phyloP scores from a whole-genome alignment of 1,140 invertebrate genomes.

The Drosophila teissieri region DNA sequence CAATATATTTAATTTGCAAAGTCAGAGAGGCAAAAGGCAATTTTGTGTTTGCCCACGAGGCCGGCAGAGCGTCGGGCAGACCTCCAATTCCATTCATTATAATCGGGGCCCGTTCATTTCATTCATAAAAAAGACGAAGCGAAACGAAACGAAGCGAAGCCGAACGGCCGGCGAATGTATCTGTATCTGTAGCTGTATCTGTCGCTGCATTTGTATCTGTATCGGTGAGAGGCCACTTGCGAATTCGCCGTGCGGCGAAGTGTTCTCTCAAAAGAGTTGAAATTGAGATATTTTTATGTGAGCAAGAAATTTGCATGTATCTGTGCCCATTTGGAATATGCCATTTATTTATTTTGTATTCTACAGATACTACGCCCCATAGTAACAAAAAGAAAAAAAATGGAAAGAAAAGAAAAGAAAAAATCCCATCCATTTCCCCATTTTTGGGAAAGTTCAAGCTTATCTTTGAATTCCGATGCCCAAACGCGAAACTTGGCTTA shows the following conservation, averaged over 20 bases:
- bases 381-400: slow-evolving; percentile 22
- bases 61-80: slow-evolving; percentile 41
- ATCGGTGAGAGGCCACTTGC: not conserved
- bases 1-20: slow-evolving; percentile 57
- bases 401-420: not conserved
- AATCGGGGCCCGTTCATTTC: slow-evolving; percentile 63
- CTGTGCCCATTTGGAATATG: slow-evolving; percentile 43
- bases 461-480: slow-evolving; percentile 30
- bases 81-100: slow-evolving; percentile 75
- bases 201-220: not conserved
- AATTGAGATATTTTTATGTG: slow-evolving; percentile 39
- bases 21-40: slow-evolving; percentile 22
- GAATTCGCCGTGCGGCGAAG: slow-evolving; percentile 41
- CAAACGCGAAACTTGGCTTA: slow-evolving; percentile 53
- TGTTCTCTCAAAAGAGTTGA: slow-evolving; percentile 38
- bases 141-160: slow-evolving; percentile 59
- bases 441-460: slow-evolving; percentile 65
- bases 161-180: slow-evolving; percentile 34
- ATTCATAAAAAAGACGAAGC: slow-evolving; percentile 78
- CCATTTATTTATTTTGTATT: slow-evolving; percentile 51
- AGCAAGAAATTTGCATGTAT: slow-evolving; percentile 42
- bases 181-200: slow-evolving; percentile 15
- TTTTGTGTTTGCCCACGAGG: slow-evolving; percentile 60
- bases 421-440: slow-evolving; percentile 34
- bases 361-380: slow-evolving; percentile 48